Evolutionary conservation across 2,113 vertebrate genomes (phyloP), one percentile per base, ranked within the genome.

Genomic region (Podilymbus podiceps): DNA sequence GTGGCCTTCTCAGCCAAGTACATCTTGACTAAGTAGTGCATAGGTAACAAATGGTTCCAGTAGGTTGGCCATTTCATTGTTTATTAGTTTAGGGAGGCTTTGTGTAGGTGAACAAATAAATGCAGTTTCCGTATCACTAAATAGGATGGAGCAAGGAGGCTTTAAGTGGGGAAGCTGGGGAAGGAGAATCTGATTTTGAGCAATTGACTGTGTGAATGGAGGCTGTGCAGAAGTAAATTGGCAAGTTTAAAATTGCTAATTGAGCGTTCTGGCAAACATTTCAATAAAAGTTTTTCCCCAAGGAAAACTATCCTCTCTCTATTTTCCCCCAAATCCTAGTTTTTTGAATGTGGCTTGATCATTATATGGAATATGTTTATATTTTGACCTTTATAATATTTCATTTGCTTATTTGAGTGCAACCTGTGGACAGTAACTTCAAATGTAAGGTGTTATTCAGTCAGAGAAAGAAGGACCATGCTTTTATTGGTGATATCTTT

Each of bases 331-430:
- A 42, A 8, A 50, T 71, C 3, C 6, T 58, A 20, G 44, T 88
- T 93, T 92, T 66, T 20, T 85, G 31, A 55, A 67, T 20, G 3
- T 69, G 13, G 4, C 9, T 84, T 58, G 7, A 58, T 89, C 20
- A 35, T 76, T 12, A 7, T n/a, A 60, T 0, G 1, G 18, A 49
- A 42, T n/a, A 58, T 1, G 0, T 77, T 63, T 66, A 23, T 71
- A 59, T 67, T 87, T 91, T 75, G 19, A 50, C 20, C 11, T 59
- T 7, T 46, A 22, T 44, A 73, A 28, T 31, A 87, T 42, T 89
- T 87, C 8, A 2, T 78, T 85, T 78, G 10, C 8, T 85, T 56
- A 15, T 50, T 9, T 72, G 23, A 11, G 4, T 75, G 30, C 28
- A 49, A 52, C 4, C 19, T 67, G 5, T 55, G 16, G 13, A 11